Evolutionary conservation across 2,888 invertebrate genomes (phyloP).

Genomic region (Drosophila crucigera): DNA sequence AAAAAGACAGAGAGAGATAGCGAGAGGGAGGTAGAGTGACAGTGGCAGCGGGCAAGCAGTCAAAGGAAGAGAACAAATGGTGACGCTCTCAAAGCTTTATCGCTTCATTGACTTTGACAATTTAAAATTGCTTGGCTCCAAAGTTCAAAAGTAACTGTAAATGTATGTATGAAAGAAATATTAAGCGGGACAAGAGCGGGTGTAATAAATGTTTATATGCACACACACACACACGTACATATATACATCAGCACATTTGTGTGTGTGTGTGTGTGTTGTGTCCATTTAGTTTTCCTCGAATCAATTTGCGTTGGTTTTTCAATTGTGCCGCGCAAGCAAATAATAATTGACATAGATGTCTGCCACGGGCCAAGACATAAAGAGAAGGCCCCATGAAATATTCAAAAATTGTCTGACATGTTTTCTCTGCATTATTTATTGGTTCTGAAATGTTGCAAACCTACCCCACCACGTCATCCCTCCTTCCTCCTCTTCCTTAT

Average conservation of each 20-base stretch:
- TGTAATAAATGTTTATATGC: constrained; percentile 36
- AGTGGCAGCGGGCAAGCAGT: background rate
- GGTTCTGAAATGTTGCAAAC: constrained; percentile 41
- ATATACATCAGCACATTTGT: background rate
- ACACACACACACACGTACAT: background rate
- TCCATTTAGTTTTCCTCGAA: constrained; percentile 71
- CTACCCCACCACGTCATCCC: background rate
- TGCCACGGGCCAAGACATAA: constrained; percentile 31
- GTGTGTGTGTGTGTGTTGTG: constrained; percentile 23
- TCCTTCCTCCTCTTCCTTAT: background rate
- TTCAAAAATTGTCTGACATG: constrained; percentile 64
- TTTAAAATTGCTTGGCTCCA: constrained; percentile 58
- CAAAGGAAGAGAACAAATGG: constrained; percentile 6
- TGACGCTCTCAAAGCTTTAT: constrained; percentile 45
- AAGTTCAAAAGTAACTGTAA: constrained; percentile 61
- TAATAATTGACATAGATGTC: constrained; percentile 75
- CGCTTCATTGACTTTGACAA: constrained; percentile 64
- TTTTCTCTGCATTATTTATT: constrained; percentile 60
- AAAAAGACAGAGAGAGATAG: constrained; percentile 19
- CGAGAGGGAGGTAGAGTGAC: background rate
- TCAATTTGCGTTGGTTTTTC: constrained; percentile 76
- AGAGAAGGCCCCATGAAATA: constrained; percentile 63
- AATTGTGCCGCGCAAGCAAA: constrained; percentile 69
- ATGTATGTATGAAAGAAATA: constrained; percentile 17
- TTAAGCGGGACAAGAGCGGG: constrained; percentile 12